Base-by-base conservation (phyloP, 2,797 vertebrate genomes). In the Apogon hyalosoma region DNA sequence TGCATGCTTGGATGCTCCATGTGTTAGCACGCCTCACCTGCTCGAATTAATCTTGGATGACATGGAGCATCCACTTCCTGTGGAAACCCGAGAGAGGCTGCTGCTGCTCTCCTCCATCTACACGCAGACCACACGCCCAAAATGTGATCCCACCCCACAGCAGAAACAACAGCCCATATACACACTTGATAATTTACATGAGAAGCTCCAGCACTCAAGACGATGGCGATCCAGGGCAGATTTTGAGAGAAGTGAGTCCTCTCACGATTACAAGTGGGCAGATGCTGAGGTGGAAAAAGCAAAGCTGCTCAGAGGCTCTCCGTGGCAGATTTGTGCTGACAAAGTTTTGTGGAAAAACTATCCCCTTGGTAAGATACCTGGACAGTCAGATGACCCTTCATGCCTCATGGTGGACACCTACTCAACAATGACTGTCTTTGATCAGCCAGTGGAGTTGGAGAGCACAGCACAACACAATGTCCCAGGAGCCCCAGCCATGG, bases 351-450 rank as follows among this genome's bases (percentile, higher is more conserved):
- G 98, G 98, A 94, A 91, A 38, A 90, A 93, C 55, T 96, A 90
- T 43, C 95, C 98, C 18, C 87, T 99, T 39, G 98, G 98, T 15
- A 96, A 93, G 74, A 92, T 97, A 36, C 97, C 97, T 0, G 96
- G 96, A 53, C 98, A 99, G 83, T 94, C 93, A 0, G 96, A 96
- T 1, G 96, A 98, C 66, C 96, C 98, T 0, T 94, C 95, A 4
- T 92, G 89, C 77, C 94, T 99, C 45, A 92, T 98, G 92, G 54
- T 96, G 82, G 94, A 96, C 24, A 94, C 88, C 77, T 97, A 95
- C 61, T 94, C 95, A 0, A 90, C 92, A 42, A 95, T 98, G 93
- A 95, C 94, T 0, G 94, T 96, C 15, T 94, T 96, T 47, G 97
- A 98, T 85, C 97, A 97, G 78, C 95, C 95, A 33, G 92, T 93